Conservation (phyloP, 2,797 vertebrate species). For the Heliangelus exortis region DNA sequence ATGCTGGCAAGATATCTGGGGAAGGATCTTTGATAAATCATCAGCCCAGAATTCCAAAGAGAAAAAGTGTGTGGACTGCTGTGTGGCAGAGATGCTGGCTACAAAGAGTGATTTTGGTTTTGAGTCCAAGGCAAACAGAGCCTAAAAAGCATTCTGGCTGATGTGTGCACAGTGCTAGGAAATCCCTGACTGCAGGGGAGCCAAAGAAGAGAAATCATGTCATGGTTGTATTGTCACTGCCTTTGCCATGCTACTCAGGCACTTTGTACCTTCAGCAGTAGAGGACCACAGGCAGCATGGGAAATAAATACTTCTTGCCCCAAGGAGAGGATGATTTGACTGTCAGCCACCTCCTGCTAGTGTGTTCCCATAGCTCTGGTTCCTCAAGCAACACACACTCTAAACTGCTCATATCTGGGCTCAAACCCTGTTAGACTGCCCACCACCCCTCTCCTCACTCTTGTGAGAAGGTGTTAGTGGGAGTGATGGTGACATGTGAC, state of each 20-base stretch:
- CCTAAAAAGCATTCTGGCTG: conserved; percentile 23
- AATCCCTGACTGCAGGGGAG: not conserved
- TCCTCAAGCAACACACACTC: not conserved
- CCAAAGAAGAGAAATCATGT: conserved; percentile 14
- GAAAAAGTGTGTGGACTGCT: not conserved
- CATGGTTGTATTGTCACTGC: not conserved
- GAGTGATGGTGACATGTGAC: not conserved
- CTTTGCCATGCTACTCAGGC: not conserved
- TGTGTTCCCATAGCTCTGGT: accelerated
- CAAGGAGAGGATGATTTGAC: not conserved
- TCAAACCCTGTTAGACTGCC: not conserved
- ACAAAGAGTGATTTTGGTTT: not conserved
- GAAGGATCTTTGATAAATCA: conserved; percentile 4
- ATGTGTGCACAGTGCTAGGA: not conserved
- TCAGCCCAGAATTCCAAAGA: conserved; percentile 25
- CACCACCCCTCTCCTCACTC: not conserved
- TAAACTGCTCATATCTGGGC: not conserved
- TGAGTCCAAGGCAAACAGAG: conserved; percentile 30
- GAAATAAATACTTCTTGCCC: not conserved
- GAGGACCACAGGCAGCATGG: not conserved
- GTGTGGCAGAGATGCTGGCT: not conserved
- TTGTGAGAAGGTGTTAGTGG: not conserved
- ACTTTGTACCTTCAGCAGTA: not conserved
- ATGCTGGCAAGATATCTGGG: conserved; percentile 32
- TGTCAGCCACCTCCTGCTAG: not conserved